Evolutionary conservation across 2,113 vertebrate genomes (phyloP), one percentile per base, ranked within the genome.

Genomic region (Cebus imitator): DNA sequence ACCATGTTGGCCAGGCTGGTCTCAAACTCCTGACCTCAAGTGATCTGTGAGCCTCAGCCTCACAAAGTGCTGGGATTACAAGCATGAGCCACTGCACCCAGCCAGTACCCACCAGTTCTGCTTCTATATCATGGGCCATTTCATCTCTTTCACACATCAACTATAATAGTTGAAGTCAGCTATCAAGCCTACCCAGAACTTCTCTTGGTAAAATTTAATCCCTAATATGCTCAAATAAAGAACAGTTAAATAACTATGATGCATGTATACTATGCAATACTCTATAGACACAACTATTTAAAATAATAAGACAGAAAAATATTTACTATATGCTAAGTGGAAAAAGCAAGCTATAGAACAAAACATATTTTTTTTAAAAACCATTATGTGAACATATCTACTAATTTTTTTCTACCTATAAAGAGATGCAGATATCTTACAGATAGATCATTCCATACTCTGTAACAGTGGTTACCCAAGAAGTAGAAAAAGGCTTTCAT

Each of bases 261-360:
- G 18, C 37, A 83, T 58, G 37, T 10, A 40, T 83, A 88, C 75
- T 55, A 52, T 64, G 40, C 25, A 48, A 70, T 40, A 87, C 12
- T n/a, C 64, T 20, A 73, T 11, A n/a, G 8, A 55, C 13, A 91
- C 27, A 57, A 91, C 55, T 91, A 43, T 18, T 82, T 82, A 57
- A 91, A 91, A 91, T 43, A 48, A 78, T 17, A 14, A 76, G n/a
- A 90, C 20, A 72, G 50, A 86, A 79, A 91, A 91, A 35, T 18
- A 48, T 57, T 48, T 27, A 37, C 50, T 79, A 61, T 48, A 70
- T 20, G 50, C 18, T 61, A 91, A 61, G 43, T 40, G 43, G 35
- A 80, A 95, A 95, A 48, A 95, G 82, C 17, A 84, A 92, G n/a
- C 35, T 73, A 80, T 10, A 80, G n/a, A 91, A 90, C 18, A 80